A percentile compares a stretch with the other conserved stretches of the same genome.
Conservation (phyloP, 2,113 vertebrate genomes). For the Chlamydotis undulata region DNA sequence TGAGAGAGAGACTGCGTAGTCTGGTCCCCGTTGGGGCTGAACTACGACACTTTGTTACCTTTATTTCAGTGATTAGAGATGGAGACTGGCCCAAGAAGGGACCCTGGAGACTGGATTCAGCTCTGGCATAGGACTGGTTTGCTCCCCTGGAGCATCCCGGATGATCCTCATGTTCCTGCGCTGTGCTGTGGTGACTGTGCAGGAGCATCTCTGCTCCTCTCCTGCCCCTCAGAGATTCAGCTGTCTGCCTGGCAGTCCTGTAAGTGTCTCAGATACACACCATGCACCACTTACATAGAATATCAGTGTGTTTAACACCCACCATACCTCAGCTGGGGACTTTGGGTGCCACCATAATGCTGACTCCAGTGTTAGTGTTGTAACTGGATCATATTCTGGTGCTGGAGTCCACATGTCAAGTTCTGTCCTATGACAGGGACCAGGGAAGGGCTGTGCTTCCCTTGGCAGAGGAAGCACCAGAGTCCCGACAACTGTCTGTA, state of each 20-base stretch:
- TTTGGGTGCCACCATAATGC: fast-evolving
- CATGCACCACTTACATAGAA: too few relatives aligned
- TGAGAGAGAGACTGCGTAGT: too few relatives aligned
- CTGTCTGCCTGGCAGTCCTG: neutral
- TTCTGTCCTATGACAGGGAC: neutral
- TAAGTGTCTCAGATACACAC: neutral
- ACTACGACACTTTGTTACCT: neutral
- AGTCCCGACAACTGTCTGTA: neutral
- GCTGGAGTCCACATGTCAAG: neutral
- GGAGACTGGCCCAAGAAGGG: neutral
- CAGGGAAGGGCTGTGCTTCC: neutral
- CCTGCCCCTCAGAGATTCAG: too few relatives aligned
- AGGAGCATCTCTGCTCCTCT: neutral
- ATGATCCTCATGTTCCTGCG: neutral
- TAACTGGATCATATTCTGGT: neutral
- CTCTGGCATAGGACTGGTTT: neutral
- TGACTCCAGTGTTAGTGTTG: neutral
- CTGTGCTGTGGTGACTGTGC: neutral
- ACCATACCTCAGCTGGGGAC: neutral
- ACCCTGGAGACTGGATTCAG: neutral
- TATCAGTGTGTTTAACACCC: neutral
- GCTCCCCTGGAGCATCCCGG: neutral
- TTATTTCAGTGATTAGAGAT: neutral
- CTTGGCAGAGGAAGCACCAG: neutral
- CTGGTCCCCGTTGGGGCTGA: too few relatives aligned